Evolutionary conservation across 2,797 vertebrate species (phyloP).

Genomic region (Podargus strigoides): DNA sequence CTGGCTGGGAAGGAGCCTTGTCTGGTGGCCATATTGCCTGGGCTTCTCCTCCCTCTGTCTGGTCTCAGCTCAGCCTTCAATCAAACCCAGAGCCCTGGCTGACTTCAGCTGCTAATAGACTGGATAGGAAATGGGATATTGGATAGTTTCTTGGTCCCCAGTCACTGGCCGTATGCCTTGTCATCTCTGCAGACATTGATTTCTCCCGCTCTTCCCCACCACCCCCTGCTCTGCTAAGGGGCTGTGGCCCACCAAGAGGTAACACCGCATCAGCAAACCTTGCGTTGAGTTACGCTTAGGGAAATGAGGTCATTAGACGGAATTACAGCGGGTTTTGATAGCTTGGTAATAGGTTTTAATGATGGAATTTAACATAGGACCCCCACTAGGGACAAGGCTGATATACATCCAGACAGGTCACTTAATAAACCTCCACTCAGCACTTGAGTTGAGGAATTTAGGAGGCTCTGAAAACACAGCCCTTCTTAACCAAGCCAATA

Average conservation of each 20-base stretch:
- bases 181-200: slow-evolving; percentile 84
- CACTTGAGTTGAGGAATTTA: slow-evolving; percentile 63
- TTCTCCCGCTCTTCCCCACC: slow-evolving; percentile 17
- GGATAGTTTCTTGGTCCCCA: slow-evolving; percentile 75
- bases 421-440: slow-evolving; percentile 75
- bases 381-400: slow-evolving; percentile 82
- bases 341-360: slow-evolving; percentile 95
- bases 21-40: slow-evolving; percentile 76
- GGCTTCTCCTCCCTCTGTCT: slow-evolving; percentile 67
- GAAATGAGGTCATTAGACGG: slow-evolving; percentile 94
- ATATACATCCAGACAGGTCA: slow-evolving; percentile 83
- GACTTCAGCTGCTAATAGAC: slow-evolving; percentile 85
- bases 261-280: slow-evolving; percentile 60
- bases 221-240: neutral
- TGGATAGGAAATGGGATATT: slow-evolving; percentile 86
- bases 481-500: slow-evolving; percentile 63
- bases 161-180: slow-evolving; percentile 72
- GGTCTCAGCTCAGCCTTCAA: slow-evolving; percentile 77
- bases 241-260: slow-evolving; percentile 63
- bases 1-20: slow-evolving; percentile 64
- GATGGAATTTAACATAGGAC: slow-evolving; percentile 86
- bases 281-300: slow-evolving; percentile 85
- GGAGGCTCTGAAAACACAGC: slow-evolving; percentile 74
- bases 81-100: slow-evolving; percentile 78
- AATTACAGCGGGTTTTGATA: slow-evolving; percentile 87